Evolutionary conservation across 2,797 vertebrate species (phyloP).

Genomic region (Xenentodon cancila): DNA sequence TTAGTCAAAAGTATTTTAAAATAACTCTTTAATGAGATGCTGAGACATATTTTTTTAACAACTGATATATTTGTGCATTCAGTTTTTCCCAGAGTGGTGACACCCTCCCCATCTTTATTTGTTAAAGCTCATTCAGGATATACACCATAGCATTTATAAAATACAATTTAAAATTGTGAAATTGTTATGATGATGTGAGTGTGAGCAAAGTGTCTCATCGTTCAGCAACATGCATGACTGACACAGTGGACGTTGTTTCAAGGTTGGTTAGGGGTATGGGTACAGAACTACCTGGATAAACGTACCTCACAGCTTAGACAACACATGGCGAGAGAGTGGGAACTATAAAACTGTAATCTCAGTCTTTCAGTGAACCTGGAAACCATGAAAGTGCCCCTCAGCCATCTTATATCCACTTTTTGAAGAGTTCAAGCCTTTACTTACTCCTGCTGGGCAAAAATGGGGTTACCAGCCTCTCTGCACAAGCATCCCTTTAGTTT

Average conservation of each 20-base stretch:
- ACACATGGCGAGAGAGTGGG: not conserved
- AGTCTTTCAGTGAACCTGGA: constrained; percentile 1
- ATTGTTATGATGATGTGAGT: not conserved
- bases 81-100: too few relatives aligned
- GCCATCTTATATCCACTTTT: not conserved
- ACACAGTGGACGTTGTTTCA: not conserved
- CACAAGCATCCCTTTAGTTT: not conserved
- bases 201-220: not conserved
- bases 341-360: not conserved
- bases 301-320: not conserved
- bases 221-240: not conserved
- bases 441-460: constrained; percentile 3
- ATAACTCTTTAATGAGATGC: too few relatives aligned
- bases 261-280: not conserved
- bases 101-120: too few relatives aligned
- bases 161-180: not conserved
- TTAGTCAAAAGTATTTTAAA: too few relatives aligned
- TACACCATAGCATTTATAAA: too few relatives aligned
- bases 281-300: not conserved
- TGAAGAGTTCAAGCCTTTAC: not conserved
- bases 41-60: too few relatives aligned
- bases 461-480: too few relatives aligned
- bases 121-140: too few relatives aligned
- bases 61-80: too few relatives aligned
- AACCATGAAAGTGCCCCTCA: not conserved